Evolutionary conservation across 1,140 invertebrate genomes (phyloP), one percentile per base, ranked within the genome.

Genomic region (Sycobia sp.): DNA sequence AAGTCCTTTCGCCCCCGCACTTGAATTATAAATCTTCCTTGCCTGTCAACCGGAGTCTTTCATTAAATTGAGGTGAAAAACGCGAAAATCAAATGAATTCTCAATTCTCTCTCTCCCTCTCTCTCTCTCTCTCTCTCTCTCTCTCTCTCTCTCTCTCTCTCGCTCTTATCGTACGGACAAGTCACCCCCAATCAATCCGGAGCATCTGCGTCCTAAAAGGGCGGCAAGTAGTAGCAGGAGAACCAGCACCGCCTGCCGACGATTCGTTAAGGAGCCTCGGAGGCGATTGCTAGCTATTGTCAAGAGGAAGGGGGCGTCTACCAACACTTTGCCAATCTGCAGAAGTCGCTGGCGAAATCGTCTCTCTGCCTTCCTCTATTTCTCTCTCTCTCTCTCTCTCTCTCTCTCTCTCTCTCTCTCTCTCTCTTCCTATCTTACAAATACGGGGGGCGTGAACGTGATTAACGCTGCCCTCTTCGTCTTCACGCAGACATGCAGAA

Each of bases 391-490:
- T 27, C 29, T 43, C n/a, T 55, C 29, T 25, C 46, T 27, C 20
- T 41, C 46, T 50, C n/a, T 25, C 32, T 39, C 59, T 44, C 49
- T 53, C 43, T 54, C 43, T 25, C 20, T 25, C 29, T 23, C 41
- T 18, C 53, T 27, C 53, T 23, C 53, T 53, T 16, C 10, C 49
- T 29, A 16, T 27, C 32, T 53, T n/a, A 11, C 29, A 32, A 32
- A 32, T 32, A 65, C 55, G 41, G 57, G 65, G 66, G 72, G 72
- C 70, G 70, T 71, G 67, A 72, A 70, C 68, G 70, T 72, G 70
- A 74, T 74, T 72, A 74, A 74, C 62, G 68, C 39, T 27, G 20
- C 13, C 44, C 65, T 59, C 46, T 65, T 44, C 23, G 43, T 66
- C 67, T 67, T 64, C 34, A 8, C 66, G 67, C 69, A 71, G n/a